phyloP scores from a whole-genome alignment of 2,797 vertebrate genomes.

The Clarias laeviceps region DNA sequence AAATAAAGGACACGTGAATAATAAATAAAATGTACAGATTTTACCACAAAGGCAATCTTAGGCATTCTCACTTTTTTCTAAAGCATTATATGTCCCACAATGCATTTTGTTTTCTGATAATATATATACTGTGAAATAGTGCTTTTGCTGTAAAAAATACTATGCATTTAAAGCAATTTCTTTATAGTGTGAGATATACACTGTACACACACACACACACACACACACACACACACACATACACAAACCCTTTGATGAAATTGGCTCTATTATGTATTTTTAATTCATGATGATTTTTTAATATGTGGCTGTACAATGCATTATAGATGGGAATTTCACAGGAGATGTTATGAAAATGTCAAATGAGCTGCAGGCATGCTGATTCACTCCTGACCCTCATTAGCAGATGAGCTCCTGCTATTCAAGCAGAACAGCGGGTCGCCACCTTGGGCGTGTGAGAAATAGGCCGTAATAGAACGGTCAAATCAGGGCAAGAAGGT shows the following conservation, averaged over 20 bases:
- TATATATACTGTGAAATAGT: not conserved
- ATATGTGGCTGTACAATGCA: slow-evolving; percentile 2
- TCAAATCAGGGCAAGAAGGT: slow-evolving; percentile 4
- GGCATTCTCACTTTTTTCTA: not conserved
- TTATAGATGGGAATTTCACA: slow-evolving; percentile 50
- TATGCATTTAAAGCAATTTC: not conserved
- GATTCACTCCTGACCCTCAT: slow-evolving; percentile 49
- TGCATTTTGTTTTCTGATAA: too few species aligned
- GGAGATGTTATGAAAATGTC: slow-evolving; percentile 52
- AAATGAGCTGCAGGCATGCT: slow-evolving; percentile 45
- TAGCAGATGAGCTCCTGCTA: slow-evolving; percentile 41
- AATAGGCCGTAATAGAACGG: slow-evolving; percentile 1
- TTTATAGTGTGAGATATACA: too few species aligned
- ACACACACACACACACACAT: not conserved
- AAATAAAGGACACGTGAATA: not conserved
- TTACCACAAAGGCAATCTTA: not conserved
- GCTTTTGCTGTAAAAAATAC: not conserved
- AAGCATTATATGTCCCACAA: too few species aligned
- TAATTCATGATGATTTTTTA: not conserved
- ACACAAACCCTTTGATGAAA: not conserved
- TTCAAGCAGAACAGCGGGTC: slow-evolving; percentile 31
- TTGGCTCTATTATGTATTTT: not conserved
- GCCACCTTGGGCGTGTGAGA: not conserved
- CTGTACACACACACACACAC: not conserved
- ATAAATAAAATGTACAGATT: not conserved